phyloP scores from a whole-genome alignment of 2,797 vertebrate genomes.

The Lycodopsis pacificus region DNA sequence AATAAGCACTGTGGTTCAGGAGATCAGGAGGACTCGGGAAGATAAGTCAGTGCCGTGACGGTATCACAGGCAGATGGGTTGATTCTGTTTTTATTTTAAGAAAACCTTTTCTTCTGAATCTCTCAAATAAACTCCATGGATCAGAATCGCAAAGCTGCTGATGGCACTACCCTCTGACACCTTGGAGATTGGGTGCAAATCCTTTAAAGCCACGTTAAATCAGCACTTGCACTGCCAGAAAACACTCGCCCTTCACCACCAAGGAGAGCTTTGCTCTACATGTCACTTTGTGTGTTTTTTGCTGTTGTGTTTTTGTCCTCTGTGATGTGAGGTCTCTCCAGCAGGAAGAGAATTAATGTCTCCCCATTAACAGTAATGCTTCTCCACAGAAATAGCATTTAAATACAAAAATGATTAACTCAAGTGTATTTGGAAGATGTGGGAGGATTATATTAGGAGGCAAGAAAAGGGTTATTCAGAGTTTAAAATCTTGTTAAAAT shows the following conservation, averaged over 20 bases:
- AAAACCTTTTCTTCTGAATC: conserved; percentile 50
- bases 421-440: conserved; percentile 45
- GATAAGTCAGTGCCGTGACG: conserved; percentile 45
- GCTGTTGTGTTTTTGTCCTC: conserved; percentile 40
- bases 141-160: conserved; percentile 73
- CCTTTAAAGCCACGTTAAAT: conserved; percentile 66
- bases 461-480: conserved; percentile 52
- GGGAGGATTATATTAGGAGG: conserved; percentile 58
- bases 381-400: conserved; percentile 55
- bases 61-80: conserved; percentile 40
- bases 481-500: conserved; percentile 56
- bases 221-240: conserved; percentile 55
- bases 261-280: conserved; percentile 65
- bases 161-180: conserved; percentile 71
- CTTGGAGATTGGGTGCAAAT: conserved; percentile 56
- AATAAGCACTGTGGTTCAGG: conserved; percentile 41
- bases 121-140: conserved; percentile 61
- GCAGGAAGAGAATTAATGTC: conserved; percentile 22
- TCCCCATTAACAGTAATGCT: conserved; percentile 33
- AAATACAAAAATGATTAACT: conserved; percentile 58
- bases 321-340: conserved; percentile 27
- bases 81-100: conserved; percentile 58
- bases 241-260: conserved; percentile 66
- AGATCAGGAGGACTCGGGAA: conserved; percentile 30
- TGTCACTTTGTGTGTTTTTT: conserved; percentile 57